Evolutionary conservation across 92 coral and sea anemone genomes (phyloP).

Genomic region (Siderastrea siderea): DNA sequence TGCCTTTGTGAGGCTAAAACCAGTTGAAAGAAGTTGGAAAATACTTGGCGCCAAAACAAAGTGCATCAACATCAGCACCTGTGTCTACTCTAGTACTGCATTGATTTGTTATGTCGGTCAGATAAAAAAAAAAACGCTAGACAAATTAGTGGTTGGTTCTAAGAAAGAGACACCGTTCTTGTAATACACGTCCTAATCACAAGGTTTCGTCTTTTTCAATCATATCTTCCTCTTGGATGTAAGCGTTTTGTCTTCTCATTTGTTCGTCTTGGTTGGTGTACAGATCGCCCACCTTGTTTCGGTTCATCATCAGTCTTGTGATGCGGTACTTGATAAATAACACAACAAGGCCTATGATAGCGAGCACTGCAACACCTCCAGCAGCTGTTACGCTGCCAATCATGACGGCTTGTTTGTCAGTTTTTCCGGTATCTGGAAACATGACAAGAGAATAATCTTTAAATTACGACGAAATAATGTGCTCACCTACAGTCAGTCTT

Average conservation of each 20-base stretch:
- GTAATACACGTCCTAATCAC: background rate
- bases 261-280: constrained; percentile 42
- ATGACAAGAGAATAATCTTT: background rate
- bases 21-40: too few relatives aligned
- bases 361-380: constrained; percentile 35
- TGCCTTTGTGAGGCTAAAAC: too few relatives aligned
- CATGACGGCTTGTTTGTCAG: constrained; percentile 27
- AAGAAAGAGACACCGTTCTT: too few relatives aligned
- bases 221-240: constrained; percentile 28
- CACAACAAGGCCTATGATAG: constrained; percentile 31
- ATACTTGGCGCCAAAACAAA: too few relatives aligned
- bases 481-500: too few relatives aligned
- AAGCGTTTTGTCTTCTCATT: constrained; percentile 12
- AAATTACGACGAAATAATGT: background rate
- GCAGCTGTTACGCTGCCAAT: constrained; percentile 34
- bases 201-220: background rate
- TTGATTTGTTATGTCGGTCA: too few relatives aligned
- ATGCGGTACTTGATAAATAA: constrained; percentile 44
- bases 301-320: constrained; percentile 41
- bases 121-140: too few relatives aligned
- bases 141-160: too few relatives aligned
- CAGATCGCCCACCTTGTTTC: constrained; percentile 50
- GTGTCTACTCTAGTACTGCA: too few relatives aligned
- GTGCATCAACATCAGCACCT: too few relatives aligned
- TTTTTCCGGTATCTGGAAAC: constrained; percentile 11